Evolutionary conservation across 2,888 invertebrate species (phyloP), one percentile per base, ranked within the genome.

Genomic region (Seira musarum): DNA sequence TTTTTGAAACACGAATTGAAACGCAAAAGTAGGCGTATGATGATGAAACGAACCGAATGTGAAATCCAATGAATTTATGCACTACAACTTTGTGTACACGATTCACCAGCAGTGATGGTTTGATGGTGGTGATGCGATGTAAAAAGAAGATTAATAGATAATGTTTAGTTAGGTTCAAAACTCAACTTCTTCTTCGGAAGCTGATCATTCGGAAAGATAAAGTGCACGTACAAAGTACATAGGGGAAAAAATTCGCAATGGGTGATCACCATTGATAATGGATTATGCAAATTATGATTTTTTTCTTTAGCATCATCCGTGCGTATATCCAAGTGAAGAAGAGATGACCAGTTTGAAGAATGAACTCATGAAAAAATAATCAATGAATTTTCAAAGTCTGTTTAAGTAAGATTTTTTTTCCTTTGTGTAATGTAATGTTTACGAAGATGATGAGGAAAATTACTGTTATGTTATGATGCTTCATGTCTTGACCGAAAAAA

Each of bases 221-320:
- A 49, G 53, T 49, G 49, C 53, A 13, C 53, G 53, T 68, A 17
- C n/a, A 22, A 49, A 40, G 40, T 40, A 40, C 53, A 30, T 30
- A 30, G 30, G 30, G 30, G 30, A 8, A 53, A 53, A 53, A 53
- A 53, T 53, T 68, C 68, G 21, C 68, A 25, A 68, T 68, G 68
- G 68, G 68, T 53, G 68, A 68, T 68, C 53, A 53, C 24, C 68
- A 40, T 68, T 68, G 68, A 53, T 68, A 68, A 68, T 68, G 68
- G 68, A 68, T 68, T 68, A 68, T 68, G 68, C n/a, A 68, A 68
- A 68, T 68, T 68, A 53, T 22, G 21, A 61, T n/a, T 61, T 61
- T 61, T 17, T 61, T 5, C 22, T 21, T 10, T 10, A 60, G 61
- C 61, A 17, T 13, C 6, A 19, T 60, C 60, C 60, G 60, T 19